Evolutionary conservation across 1,140 invertebrate species (phyloP), one percentile per base, ranked within the genome.

Genomic region (Daktulosphaira vitifoliae): DNA sequence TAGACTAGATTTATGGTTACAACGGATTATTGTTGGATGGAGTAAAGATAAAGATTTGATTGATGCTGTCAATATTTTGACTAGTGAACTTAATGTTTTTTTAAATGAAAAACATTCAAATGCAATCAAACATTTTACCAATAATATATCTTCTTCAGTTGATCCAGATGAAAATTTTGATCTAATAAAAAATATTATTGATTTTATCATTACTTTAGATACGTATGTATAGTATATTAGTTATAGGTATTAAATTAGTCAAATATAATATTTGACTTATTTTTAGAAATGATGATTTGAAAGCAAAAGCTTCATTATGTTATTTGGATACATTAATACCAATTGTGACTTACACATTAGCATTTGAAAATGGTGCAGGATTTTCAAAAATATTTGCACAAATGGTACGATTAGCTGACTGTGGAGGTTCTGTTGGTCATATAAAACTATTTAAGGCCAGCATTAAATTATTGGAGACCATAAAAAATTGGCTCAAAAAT

Each of bases 311-410:
- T 7, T 42, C 54, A 18, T 15, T 59, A 26, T 59, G 23, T 46
- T 59, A 18, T 46, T 59, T 59, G 39, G 54, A 59, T 29, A 59
- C 54, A 46, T 46, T 59, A 46, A 59, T 59, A 18, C 54, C 54
- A 59, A 59, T 59, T 46, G 54, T 59, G n/a, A 59, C 54, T 29
- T 46, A 59, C 1, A 26, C 54, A 46, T 59, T 59, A 46, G 54
- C 39, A 26, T 59, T 59, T 29, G 54, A 59, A 59, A 5, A 76
- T 78, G 79, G 84, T 25, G 86, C 89, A 44, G 86, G 87, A 25
- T 90, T 92, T 71, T 81, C 86, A 7, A 87, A 90, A 71, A 77
- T 95, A 13, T 85, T 96, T 79, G 81, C 85, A 67, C 84, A 92
- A 5, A 82, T 86, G 81, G 87, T 88, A 3, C 90, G 85, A 2